phyloP scores from a whole-genome alignment of 2,797 vertebrate genomes.

The Helostoma temminkii region DNA sequence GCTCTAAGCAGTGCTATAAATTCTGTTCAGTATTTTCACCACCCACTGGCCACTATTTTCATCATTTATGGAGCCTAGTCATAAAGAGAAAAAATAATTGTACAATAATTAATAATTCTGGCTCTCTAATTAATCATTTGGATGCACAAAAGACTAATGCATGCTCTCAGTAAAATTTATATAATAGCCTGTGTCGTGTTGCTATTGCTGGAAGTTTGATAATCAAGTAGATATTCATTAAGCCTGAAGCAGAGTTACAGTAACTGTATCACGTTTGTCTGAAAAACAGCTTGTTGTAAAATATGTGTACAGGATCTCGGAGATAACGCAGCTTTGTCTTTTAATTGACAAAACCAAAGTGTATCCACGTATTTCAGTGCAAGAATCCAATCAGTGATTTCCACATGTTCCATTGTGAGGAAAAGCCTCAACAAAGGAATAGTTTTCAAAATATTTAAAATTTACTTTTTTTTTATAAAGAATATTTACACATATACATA shows the following conservation, averaged over 20 bases:
- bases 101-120: neutral
- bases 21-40: neutral
- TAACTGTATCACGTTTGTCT: neutral
- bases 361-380: neutral
- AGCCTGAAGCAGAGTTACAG: neutral
- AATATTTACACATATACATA: no score
- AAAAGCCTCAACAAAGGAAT: no score
- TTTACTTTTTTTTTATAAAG: no score
- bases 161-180: neutral
- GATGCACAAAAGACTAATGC: neutral
- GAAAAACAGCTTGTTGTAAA: neutral
- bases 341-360: neutral
- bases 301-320: neutral
- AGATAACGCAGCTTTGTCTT: neutral
- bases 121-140: neutral
- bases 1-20: neutral
- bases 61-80: neutral
- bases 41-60: neutral
- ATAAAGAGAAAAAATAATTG: neutral
- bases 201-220: neutral
- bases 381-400: neutral
- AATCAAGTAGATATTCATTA: neutral
- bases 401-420: neutral
- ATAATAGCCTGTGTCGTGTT: neutral
- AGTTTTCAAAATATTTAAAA: no score